Evolutionary conservation across 1,140 invertebrate genomes (phyloP), one percentile per base, ranked within the genome.

Genomic region (Chrysomallon squamiferum): DNA sequence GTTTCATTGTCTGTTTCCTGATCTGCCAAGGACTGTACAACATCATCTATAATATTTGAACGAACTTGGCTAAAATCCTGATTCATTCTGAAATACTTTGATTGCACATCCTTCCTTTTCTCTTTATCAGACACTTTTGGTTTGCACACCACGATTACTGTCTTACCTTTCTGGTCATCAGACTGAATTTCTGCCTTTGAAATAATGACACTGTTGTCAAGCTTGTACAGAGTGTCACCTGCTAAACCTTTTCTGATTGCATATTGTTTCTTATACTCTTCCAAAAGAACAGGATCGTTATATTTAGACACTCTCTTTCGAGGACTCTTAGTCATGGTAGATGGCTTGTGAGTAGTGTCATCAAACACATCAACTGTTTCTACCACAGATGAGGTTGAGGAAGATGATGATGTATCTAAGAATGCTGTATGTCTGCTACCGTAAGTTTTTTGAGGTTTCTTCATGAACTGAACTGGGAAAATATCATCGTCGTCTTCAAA

Each of bases 71-170:
- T 38, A 15, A 38, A 38, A 15, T 38, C 35, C 35, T 38, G 35
- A 15, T 15, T 38, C 35, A 38, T 68, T 50, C 63, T 60, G 54
- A 69, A 69, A 62, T 69, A 66, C 49, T 72, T 69, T n/a, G 64
- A 54, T 41, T 68, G 62, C 20, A 65, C 66, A 56, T 66, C 64
- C 20, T 56, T 56, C 50, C 64, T 72, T 35, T 66, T 57, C 22
- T 68, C 43, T 18, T 33, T 35, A 15, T 62, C 38, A 32, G 68
- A 52, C 25, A 45, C 59, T 62, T 71, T 74, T 13, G 69, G 66
- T 54, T 74, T 74, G 50, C 75, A 79, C 9, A 79, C 69, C 29
- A 76, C 75, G 52, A 79, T 73, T 27, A 79, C 43, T 45, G 75
- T 79, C 22, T 75, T 75, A 15, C 75, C 75, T 58, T 75, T 71